These are phyloP conservation scores for Tetramorium parvispinum DNA, from an alignment of 1,140 invertebrate genomes.

Conservation along the genomic window DNA sequence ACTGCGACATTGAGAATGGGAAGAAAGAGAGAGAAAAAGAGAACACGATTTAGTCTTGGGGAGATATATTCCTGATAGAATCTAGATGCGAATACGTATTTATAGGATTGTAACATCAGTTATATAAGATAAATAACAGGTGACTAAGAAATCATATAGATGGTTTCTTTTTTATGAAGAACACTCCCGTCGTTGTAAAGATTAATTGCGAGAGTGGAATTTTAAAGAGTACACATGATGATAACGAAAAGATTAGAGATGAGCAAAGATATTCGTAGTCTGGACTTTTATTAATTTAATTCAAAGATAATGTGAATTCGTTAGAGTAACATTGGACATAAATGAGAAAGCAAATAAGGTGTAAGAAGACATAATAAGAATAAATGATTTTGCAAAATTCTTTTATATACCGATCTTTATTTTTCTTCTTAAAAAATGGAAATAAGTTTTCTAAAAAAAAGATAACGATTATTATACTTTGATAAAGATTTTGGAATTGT, in stretches of 20 bases:
- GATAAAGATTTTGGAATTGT: not conserved
- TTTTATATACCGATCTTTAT: not conserved
- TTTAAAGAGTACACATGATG: not conserved
- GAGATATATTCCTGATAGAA: slow-evolving; percentile 24
- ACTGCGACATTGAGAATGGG: slow-evolving; percentile 31
- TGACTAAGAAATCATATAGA: slow-evolving; percentile 17
- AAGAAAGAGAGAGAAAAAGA: slow-evolving; percentile 16
- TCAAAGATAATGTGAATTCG: not conserved
- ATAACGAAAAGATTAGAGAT: not conserved
- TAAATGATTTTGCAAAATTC: not conserved
- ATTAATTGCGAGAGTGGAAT: slow-evolving; percentile 18
- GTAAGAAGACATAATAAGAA: not conserved
- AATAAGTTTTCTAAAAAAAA: not conserved
- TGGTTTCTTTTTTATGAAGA: not conserved
- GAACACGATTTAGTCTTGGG: slow-evolving; percentile 30
- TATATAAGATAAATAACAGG: slow-evolving; percentile 37
- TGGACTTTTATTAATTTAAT: not conserved
- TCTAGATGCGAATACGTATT: slow-evolving; percentile 25
- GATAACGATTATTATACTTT: not conserved
- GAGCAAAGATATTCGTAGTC: not conserved
- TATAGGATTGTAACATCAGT: slow-evolving; percentile 28
- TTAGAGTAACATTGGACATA: not conserved
- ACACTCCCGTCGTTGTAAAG: slow-evolving; percentile 1
- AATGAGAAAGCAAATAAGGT: not conserved
- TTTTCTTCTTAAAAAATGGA: not conserved